phyloP scores from a whole-genome alignment of 2,888 invertebrate species.

The Eucriotettix oculatus region DNA sequence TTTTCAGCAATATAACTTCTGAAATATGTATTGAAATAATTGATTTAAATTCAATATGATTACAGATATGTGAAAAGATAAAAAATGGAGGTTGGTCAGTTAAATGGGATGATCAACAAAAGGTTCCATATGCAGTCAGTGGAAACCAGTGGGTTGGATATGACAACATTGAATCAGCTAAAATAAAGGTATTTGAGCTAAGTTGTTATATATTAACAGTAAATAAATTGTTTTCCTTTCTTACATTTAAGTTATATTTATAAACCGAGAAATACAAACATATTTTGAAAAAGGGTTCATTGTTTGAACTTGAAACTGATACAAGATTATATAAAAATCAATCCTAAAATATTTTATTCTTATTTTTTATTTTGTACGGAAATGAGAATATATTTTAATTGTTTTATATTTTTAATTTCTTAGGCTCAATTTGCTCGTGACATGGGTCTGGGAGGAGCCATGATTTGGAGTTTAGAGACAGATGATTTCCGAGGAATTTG shows the following conservation, averaged over 20 bases:
- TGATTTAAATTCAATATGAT: background rate
- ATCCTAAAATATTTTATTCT: too few species aligned
- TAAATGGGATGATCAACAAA: constrained; percentile 23
- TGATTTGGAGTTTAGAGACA: constrained; percentile 69
- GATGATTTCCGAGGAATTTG: constrained; percentile 55
- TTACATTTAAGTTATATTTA: too few species aligned
- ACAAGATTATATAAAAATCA: too few species aligned
- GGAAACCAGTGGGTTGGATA: constrained; percentile 49
- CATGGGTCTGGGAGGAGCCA: constrained; percentile 37
- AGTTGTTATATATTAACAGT: too few species aligned
- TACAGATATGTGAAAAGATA: constrained; percentile 21
- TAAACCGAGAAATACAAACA: too few species aligned
- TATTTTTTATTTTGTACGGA: background rate
- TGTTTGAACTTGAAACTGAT: too few species aligned
- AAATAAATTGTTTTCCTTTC: too few species aligned
- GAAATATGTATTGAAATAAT: too few species aligned
- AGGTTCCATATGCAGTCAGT: constrained; percentile 26
- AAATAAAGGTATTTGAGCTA: constrained; percentile 27
- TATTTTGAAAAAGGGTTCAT: too few species aligned
- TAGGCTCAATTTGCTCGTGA: background rate
- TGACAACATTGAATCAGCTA: constrained; percentile 40
- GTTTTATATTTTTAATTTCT: background rate
- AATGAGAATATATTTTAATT: background rate
- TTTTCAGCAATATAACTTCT: constrained; percentile 15
- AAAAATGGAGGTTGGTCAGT: constrained; percentile 20